phyloP scores from a whole-genome alignment of 2,888 invertebrate species.

The Rotaria magnacalcarata region DNA sequence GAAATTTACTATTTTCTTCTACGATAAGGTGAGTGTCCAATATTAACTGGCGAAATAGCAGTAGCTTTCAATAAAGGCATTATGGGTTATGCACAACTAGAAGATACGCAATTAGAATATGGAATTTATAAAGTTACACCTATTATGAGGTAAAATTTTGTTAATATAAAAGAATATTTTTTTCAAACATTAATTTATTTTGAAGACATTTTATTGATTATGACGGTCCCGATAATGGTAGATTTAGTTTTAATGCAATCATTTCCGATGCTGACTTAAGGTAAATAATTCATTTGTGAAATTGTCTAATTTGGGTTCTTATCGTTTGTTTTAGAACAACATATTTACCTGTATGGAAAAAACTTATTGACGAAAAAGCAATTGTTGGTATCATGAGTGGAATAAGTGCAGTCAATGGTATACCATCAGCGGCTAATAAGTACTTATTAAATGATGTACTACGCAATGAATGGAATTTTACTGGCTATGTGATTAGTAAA shows the following conservation, averaged over 20 bases:
- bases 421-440: constrained; percentile 50
- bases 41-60: constrained; percentile 29
- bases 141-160: background rate
- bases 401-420: constrained; percentile 50
- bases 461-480: constrained; percentile 49
- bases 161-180: background rate
- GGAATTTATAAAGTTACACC: constrained; percentile 32
- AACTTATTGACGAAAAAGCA: constrained; percentile 34
- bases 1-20: background rate
- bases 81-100: constrained; percentile 20
- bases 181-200: background rate
- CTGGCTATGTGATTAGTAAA: constrained; percentile 50
- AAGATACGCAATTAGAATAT: constrained; percentile 31
- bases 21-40: constrained; percentile 14
- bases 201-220: constrained; percentile 32
- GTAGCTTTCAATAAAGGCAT: constrained; percentile 24
- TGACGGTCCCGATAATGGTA: constrained; percentile 34
- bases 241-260: constrained; percentile 32
- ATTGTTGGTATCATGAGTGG: constrained; percentile 27
- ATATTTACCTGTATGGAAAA: constrained; percentile 34
- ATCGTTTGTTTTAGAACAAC: background rate
- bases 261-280: constrained; percentile 27
- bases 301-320: too few species aligned
- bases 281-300: background rate
- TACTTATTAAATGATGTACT: constrained; percentile 48